Evolutionary conservation across 2,113 vertebrate species (phyloP), one percentile per base, ranked within the genome.

Genomic region (Alligator sinensis): DNA sequence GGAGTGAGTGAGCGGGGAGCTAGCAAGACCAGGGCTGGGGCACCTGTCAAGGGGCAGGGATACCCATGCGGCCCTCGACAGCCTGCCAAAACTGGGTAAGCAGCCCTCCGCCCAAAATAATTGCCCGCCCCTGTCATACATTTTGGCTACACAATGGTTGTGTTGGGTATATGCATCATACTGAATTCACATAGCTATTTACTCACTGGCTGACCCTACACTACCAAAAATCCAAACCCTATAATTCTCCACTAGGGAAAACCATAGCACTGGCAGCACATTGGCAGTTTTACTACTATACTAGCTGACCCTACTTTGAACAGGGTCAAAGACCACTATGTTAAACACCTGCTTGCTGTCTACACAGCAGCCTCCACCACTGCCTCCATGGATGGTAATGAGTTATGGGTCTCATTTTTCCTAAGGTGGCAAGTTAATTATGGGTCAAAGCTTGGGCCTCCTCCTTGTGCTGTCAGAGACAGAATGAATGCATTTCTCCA

Each of bases 401-500:
- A 92, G 82, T 80, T 83, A 84, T 1, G 1, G 77, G 75, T 54
- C n/a, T 57, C 34, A 18, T 60, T 84, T 24, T 11, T 47, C 7
- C 1, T 38, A 70, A 28, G 18, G 30, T 19, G n/a, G 17, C n/a
- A 68, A 68, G 28, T 15, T 68, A 16, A 30, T 30, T 68, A 19
- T 11, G 11, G 86, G 87, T 55, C 55, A 94, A 80, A 78, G 82
- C 80, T 47, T 77, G 90, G 15, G 59, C 18, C 7, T 70, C 66
- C 30, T 70, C n/a, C 66, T 30, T 19, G n/a, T 21, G n/a, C 30
- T 70, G 16, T 61, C 47, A 93, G 76, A 89, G 86, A 90, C 76
- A 79, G 86, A 92, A 75, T 72, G 5, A 91, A 86, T 90, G 94
- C 84, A 68, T 90, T 94, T 91, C 82, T 84, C 79, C 77, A 68